phyloP scores from a whole-genome alignment of 2,888 invertebrate genomes.

The Mythimna vitellina region DNA sequence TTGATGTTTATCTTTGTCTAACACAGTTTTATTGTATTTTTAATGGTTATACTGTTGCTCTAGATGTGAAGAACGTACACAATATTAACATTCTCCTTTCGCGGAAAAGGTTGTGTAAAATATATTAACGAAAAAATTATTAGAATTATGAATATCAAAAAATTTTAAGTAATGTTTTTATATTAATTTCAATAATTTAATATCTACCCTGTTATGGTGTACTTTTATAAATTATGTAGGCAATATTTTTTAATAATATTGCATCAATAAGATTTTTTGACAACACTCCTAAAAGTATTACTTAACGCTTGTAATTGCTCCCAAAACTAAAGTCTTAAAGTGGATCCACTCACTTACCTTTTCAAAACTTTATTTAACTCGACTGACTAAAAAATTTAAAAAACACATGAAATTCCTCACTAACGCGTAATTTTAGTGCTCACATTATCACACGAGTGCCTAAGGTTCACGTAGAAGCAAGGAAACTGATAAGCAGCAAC shows the following conservation, averaged over 20 bases:
- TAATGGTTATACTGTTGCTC: neutral
- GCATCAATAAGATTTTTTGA: too few relatives aligned
- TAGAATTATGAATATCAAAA: too few relatives aligned
- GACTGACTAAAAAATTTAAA: neutral
- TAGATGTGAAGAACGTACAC: neutral
- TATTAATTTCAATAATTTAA: too few relatives aligned
- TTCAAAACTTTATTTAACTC: neutral
- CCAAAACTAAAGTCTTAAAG: neutral
- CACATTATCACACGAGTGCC: neutral
- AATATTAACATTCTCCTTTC: too few relatives aligned
- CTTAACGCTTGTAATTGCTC: neutral
- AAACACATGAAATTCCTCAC: neutral
- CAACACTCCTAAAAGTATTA: neutral
- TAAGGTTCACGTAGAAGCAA: neutral
- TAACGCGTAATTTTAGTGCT: constrained; percentile 11
- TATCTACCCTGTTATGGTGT: too few relatives aligned
- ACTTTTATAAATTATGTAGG: too few relatives aligned
- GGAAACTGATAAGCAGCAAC: constrained; percentile 5
- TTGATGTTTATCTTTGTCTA: constrained; percentile 37
- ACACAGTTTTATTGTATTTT: constrained; percentile 1
- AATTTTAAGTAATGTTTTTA: too few relatives aligned
- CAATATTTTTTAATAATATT: too few relatives aligned
- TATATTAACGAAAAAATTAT: too few relatives aligned
- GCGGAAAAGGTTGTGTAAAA: too few relatives aligned
- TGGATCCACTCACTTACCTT: neutral